Conservation (phyloP, 2,888 invertebrate species). For the Aquatica leii region DNA sequence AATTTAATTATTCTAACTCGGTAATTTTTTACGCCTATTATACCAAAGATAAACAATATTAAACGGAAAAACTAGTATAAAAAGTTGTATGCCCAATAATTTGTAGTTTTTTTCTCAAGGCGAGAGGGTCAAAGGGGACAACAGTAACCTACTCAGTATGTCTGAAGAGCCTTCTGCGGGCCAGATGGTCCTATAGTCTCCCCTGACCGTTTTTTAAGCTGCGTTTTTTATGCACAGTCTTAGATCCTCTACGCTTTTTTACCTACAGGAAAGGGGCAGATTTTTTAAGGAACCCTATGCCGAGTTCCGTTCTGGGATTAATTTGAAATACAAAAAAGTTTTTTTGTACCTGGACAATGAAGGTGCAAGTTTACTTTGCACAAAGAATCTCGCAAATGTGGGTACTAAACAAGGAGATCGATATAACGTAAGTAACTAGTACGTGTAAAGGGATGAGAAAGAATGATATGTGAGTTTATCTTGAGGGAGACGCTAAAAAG, state of each 20-base stretch:
- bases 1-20: slow-evolving; percentile 40
- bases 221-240: slow-evolving; percentile 57
- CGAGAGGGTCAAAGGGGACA: slow-evolving; percentile 56
- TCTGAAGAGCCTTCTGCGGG: slow-evolving; percentile 56
- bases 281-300: slow-evolving; percentile 62
- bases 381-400: slow-evolving; percentile 50
- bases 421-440: slow-evolving; percentile 4
- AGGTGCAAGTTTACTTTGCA: slow-evolving; percentile 59
- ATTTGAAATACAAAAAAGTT: slow-evolving; percentile 57
- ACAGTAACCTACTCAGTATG: slow-evolving; percentile 50
- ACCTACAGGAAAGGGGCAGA: slow-evolving; percentile 61
- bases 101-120: slow-evolving; percentile 51
- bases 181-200: slow-evolving; percentile 54
- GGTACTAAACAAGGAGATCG: slow-evolving; percentile 25
- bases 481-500: slow-evolving; percentile 43
- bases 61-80: slow-evolving; percentile 23
- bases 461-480: slow-evolving; percentile 39
- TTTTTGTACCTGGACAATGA: slow-evolving; percentile 59
- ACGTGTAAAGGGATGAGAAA: slow-evolving; percentile 36
- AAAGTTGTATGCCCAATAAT: slow-evolving; percentile 26
- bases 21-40: slow-evolving; percentile 39
- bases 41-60: slow-evolving; percentile 38
- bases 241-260: slow-evolving; percentile 47
- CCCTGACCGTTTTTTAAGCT: slow-evolving; percentile 62
- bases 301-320: slow-evolving; percentile 61